Evolutionary conservation across 2,113 vertebrate genomes (phyloP).

Genomic region (Solenodon paradoxus): DNA sequence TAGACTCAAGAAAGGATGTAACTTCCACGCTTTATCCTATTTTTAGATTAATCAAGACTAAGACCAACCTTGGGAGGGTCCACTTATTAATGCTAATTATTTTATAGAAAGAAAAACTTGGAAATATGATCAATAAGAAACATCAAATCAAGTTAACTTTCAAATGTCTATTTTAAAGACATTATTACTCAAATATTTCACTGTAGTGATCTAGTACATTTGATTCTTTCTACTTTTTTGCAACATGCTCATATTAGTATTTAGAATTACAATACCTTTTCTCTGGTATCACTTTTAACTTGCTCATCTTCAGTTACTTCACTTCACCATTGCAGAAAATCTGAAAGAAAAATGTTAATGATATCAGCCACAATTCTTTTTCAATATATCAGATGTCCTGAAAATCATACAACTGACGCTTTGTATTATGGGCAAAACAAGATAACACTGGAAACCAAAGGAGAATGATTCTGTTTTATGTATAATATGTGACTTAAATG

Average conservation of each 20-base stretch:
- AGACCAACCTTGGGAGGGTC: background rate
- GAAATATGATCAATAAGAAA: background rate
- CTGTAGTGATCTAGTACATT: background rate
- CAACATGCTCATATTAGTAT: background rate
- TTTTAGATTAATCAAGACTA: background rate
- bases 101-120: background rate
- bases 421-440: background rate
- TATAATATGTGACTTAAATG: background rate
- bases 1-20: background rate
- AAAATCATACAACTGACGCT: background rate
- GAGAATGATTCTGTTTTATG: background rate
- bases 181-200: background rate
- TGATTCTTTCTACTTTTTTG: background rate
- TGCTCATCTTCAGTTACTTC: conserved; percentile 89
- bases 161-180: background rate
- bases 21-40: background rate
- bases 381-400: background rate
- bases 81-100: background rate
- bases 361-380: conserved; percentile 27
- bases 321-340: conserved; percentile 85
- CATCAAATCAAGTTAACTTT: background rate
- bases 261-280: conserved; percentile 87
- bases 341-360: conserved; percentile 75
- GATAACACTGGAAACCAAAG: conserved; percentile 10
- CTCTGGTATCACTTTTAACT: conserved; percentile 91